phyloP scores from a whole-genome alignment of 2,888 invertebrate species.

The Serripes groenlandicus region DNA sequence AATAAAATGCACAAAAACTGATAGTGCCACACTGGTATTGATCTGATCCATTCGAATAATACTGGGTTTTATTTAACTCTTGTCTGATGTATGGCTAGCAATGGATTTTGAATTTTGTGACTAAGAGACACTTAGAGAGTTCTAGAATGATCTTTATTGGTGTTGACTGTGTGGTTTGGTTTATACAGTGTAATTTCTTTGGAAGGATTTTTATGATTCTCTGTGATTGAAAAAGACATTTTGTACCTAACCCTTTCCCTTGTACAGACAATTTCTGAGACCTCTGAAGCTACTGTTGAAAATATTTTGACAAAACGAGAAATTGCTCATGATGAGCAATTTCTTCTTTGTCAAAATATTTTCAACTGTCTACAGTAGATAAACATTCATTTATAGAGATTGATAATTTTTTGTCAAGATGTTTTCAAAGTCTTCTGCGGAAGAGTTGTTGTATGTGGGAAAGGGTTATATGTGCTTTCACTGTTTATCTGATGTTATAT shows the following conservation, averaged over 20 bases:
- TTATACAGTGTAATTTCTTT: not conserved
- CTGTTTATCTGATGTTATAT: too few species aligned
- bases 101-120: not conserved
- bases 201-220: not conserved
- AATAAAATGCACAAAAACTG: conserved; percentile 17
- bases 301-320: too few species aligned
- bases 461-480: too few species aligned
- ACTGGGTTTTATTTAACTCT: not conserved
- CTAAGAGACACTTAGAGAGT: too few species aligned
- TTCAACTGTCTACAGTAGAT: too few species aligned
- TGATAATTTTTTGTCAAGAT: too few species aligned
- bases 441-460: too few species aligned
- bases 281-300: too few species aligned
- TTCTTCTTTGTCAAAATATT: too few species aligned
- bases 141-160: not conserved
- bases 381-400: too few species aligned
- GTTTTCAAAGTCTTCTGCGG: too few species aligned
- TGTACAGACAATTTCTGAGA: not conserved
- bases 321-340: too few species aligned
- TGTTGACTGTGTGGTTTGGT: not conserved
- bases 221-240: not conserved
- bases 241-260: not conserved
- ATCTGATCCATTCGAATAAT: conserved; percentile 6
- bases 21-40: conserved; percentile 19
- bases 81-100: not conserved